Percentiles rank a stretch among this genome's conserved stretches.
phyloP scores from a whole-genome alignment of 2,797 vertebrate genomes.

The Malacoctenus gilli region DNA sequence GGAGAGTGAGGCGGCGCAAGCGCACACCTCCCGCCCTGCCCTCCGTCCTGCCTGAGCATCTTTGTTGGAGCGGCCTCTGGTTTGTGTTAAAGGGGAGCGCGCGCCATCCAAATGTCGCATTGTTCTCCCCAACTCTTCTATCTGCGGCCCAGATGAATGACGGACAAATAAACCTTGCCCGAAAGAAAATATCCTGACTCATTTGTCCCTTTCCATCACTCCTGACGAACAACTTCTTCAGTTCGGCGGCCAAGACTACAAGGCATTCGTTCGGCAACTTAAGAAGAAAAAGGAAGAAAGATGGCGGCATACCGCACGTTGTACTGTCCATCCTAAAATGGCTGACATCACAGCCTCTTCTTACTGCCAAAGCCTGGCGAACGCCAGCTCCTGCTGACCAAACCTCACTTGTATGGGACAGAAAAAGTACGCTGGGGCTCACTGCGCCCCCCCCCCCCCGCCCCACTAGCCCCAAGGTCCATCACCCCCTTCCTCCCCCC shows the following conservation, averaged over 20 bases:
- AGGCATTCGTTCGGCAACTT: conserved; percentile 74
- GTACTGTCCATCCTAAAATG: conserved; percentile 82
- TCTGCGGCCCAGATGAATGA: conserved; percentile 69
- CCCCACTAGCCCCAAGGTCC: conserved; percentile 58
- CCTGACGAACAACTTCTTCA: conserved; percentile 74
- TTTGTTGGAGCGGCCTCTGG: conserved; percentile 34
- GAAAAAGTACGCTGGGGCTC: conserved; percentile 72
- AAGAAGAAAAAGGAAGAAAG: conserved; percentile 78
- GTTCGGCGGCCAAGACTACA: conserved; percentile 76
- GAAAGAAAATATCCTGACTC: conserved; percentile 59
- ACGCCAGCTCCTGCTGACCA: conserved; percentile 79
- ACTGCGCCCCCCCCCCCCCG: too few species aligned
- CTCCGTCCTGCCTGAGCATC: conserved; percentile 44
- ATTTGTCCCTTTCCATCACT: conserved; percentile 71
- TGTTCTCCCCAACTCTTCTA: conserved; percentile 59
- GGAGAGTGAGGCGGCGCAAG: conserved; percentile 12
- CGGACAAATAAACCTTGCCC: conserved; percentile 68
- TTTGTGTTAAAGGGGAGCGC: conserved; percentile 45
- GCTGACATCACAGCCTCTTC: conserved; percentile 78
- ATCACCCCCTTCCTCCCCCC: conserved; percentile 28
- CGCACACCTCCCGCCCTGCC: conserved; percentile 16
- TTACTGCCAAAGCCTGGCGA: conserved; percentile 73
- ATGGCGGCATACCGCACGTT: conserved; percentile 77
- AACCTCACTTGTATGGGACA: conserved; percentile 75
- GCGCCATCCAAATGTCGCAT: conserved; percentile 54